Conservation (phyloP, 2,888 invertebrate genomes). For the Brachyopa scutellaris region DNA sequence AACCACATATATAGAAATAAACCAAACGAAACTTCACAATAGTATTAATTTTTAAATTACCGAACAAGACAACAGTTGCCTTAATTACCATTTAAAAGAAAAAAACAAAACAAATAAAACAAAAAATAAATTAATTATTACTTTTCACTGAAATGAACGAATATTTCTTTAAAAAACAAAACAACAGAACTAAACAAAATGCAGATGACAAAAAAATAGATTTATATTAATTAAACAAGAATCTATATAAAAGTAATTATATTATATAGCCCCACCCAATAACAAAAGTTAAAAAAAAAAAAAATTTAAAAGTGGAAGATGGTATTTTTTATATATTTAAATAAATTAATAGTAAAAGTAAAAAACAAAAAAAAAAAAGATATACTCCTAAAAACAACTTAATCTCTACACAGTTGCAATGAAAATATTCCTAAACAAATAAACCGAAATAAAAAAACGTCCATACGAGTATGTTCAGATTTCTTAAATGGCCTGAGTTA, state of each 20-base stretch:
- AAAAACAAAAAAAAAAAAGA: conserved; percentile 33
- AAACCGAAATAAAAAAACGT: conserved; percentile 70
- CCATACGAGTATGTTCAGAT: conserved; percentile 71
- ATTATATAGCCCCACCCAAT: conserved; percentile 72
- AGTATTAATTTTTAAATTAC: conserved; percentile 72
- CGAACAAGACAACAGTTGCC: conserved; percentile 73
- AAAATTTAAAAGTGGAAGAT: conserved; percentile 69
- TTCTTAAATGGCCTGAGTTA: conserved; percentile 67
- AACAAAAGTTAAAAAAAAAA: conserved; percentile 58
- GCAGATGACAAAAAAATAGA: conserved; percentile 61
- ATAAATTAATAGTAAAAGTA: conserved; percentile 61
- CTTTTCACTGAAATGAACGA: conserved; percentile 67
- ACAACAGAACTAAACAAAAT: conserved; percentile 40
- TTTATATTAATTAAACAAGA: conserved; percentile 67
- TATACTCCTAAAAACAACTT: conserved; percentile 71
- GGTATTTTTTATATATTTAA: conserved; percentile 73
- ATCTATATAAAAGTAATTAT: conserved; percentile 61
- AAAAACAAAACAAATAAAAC: conserved; percentile 29
- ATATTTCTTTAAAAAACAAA: conserved; percentile 66
- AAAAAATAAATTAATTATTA: conserved; percentile 59
- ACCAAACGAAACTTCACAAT: conserved; percentile 71
- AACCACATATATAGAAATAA: conserved; percentile 72
- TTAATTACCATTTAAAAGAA: conserved; percentile 70
- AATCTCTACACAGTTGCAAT: conserved; percentile 69
- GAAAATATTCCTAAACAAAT: conserved; percentile 72